Conservation (phyloP, 64 coral and sea anemone genomes). For the Montipora cactus region DNA sequence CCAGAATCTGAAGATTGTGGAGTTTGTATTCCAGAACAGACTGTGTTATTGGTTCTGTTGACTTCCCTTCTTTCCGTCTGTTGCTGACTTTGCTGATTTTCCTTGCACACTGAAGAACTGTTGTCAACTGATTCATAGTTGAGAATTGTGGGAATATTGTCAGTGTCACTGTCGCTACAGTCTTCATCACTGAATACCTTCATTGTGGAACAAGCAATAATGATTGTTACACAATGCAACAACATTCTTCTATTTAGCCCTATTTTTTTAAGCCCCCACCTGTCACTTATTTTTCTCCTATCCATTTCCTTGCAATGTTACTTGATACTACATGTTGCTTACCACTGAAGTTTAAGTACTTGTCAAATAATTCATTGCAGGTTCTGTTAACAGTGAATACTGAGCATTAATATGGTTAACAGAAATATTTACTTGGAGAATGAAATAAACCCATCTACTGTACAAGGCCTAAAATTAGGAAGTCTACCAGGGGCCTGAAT, state of each 20-base stretch:
- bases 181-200: background rate
- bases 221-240: background rate
- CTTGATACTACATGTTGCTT: background rate
- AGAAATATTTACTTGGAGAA: slow-evolving; percentile 8
- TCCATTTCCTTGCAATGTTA: background rate
- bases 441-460: background rate
- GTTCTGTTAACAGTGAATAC: slow-evolving; percentile 3
- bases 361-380: background rate
- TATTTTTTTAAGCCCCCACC: background rate
- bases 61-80: background rate
- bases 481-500: background rate
- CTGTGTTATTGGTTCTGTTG: background rate
- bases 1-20: background rate
- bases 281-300: background rate
- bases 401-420: slow-evolving; percentile 3
- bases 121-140: background rate
- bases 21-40: background rate
- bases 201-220: slow-evolving; percentile 2
- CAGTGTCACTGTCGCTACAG: background rate
- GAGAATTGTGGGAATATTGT: background rate
- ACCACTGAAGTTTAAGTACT: background rate
- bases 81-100: background rate
- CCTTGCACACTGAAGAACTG: background rate
- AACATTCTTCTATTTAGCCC: background rate
- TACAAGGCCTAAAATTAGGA: background rate